Percentiles rank a stretch among this genome's conserved stretches.
These are phyloP conservation scores for Blastobasis adustella DNA, from an alignment of 2,888 invertebrate species.

Conservation along the genomic window DNA sequence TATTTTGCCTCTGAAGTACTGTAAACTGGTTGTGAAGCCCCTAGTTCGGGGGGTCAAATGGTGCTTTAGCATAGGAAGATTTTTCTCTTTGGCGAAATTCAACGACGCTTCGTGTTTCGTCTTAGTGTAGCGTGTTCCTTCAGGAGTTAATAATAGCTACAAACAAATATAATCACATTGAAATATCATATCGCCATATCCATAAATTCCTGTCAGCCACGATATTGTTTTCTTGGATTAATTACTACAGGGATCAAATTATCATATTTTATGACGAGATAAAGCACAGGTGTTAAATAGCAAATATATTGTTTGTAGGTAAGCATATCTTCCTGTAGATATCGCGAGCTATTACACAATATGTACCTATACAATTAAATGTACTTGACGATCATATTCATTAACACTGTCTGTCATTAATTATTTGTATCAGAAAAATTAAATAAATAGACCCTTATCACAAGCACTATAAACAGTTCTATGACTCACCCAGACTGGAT, in stretches of 20 bases:
- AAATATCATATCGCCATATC: not conserved
- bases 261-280: too few species aligned
- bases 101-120: constrained; percentile 91
- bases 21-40: constrained; percentile 92
- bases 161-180: constrained; percentile 13
- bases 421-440: not conserved
- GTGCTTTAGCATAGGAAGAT: constrained; percentile 88
- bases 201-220: not conserved
- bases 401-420: too few species aligned
- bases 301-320: too few species aligned
- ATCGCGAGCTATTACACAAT: too few species aligned
- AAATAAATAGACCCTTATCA: not conserved
- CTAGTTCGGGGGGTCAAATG: constrained; percentile 96
- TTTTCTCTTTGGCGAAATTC: constrained; percentile 90
- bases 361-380: too few species aligned
- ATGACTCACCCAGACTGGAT: constrained; percentile 87
- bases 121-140: constrained; percentile 93
- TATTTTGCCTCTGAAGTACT: constrained; percentile 85
- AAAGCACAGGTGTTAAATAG: too few species aligned
- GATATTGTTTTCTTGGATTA: too few species aligned
- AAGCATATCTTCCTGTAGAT: too few species aligned
- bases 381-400: too few species aligned
- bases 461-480: not conserved
- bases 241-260: too few species aligned
- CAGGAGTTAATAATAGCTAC: constrained; percentile 90